A percentile compares a stretch with the other conserved stretches of the same genome.
Evolutionary conservation across 2,113 vertebrate species (phyloP).

Genomic region (Dasyprocta punctata): DNA sequence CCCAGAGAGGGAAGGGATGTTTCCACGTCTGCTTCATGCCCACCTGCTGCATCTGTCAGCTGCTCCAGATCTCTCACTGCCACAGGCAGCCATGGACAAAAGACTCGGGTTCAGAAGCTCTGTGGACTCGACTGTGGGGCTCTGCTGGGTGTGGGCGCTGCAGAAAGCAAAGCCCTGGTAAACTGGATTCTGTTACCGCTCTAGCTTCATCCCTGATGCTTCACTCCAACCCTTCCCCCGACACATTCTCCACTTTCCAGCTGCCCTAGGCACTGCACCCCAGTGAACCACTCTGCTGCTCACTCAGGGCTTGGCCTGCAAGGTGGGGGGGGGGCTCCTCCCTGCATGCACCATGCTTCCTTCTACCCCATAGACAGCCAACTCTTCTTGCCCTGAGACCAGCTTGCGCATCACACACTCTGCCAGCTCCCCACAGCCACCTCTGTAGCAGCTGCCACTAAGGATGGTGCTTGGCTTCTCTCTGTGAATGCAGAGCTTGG

Average conservation of each 20-base stretch:
- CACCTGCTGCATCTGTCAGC: background rate
- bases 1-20: background rate
- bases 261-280: background rate
- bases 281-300: background rate
- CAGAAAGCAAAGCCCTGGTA: background rate
- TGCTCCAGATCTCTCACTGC: background rate
- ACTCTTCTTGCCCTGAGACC: background rate
- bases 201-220: too few relatives aligned
- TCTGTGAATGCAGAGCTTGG: background rate
- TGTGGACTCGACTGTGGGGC: background rate
- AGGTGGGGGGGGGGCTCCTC: too few relatives aligned
- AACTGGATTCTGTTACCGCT: background rate
- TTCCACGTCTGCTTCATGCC: background rate
- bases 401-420: fast-evolving
- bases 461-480: background rate
- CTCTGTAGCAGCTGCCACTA: background rate
- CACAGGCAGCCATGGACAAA: background rate
- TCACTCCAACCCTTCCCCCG: background rate
- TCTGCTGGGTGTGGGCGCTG: background rate
- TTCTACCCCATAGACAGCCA: background rate
- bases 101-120: background rate
- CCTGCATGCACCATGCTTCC: too few relatives aligned
- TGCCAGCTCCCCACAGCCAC: background rate
- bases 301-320: too few relatives aligned
- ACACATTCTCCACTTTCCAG: background rate